Evolutionary conservation across 2,888 invertebrate species (phyloP).

Genomic region (Aspidapion aeneum): DNA sequence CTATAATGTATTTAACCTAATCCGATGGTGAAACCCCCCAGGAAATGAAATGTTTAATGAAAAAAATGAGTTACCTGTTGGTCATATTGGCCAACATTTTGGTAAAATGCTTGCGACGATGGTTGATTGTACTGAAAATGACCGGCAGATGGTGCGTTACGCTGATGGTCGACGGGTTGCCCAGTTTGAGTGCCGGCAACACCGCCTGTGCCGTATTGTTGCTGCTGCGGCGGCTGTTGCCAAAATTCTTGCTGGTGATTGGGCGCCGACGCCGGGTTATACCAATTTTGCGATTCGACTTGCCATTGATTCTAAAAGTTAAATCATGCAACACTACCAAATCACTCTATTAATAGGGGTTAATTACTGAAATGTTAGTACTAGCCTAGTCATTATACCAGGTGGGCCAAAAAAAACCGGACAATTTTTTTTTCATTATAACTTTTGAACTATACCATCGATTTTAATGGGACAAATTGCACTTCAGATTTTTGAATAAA

Average conservation of each 20-base stretch:
- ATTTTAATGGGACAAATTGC: no score
- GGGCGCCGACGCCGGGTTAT: slow-evolving; percentile 40
- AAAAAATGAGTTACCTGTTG: slow-evolving; percentile 12
- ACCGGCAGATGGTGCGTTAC: slow-evolving; percentile 6
- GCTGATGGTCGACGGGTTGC: neutral
- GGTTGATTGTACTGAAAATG: slow-evolving; percentile 20
- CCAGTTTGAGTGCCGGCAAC: slow-evolving; percentile 6
- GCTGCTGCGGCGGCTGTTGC: slow-evolving; percentile 25
- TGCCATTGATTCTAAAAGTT: slow-evolving; percentile 41
- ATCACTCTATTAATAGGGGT: no score
- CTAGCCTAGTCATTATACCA: no score
- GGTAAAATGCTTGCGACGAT: slow-evolving; percentile 15
- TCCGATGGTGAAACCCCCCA: no score
- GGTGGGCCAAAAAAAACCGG: no score
- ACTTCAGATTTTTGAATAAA: no score
- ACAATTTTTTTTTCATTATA: no score
- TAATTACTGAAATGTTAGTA: no score
- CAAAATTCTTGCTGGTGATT: slow-evolving; percentile 36
- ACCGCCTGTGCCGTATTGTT: slow-evolving; percentile 20
- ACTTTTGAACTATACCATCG: no score
- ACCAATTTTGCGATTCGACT: slow-evolving; percentile 46
- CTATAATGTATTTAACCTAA: no score
- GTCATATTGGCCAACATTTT: slow-evolving; percentile 33
- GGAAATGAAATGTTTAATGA: no score
- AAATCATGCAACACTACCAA: neutral